phyloP scores from a whole-genome alignment of 2,888 invertebrate species.

The Erebia ligea region DNA sequence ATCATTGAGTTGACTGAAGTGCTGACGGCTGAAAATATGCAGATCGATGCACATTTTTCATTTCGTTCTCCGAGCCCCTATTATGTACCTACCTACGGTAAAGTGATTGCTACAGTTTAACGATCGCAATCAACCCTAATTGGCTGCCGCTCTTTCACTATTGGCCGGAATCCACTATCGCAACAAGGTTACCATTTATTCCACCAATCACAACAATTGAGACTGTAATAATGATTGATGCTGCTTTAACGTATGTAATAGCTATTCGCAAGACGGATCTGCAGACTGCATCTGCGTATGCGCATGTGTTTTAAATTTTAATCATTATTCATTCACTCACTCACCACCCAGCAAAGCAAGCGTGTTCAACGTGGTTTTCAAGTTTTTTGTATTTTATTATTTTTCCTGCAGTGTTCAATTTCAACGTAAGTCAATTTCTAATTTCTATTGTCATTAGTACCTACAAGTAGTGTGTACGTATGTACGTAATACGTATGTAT shows the following conservation, averaged over 20 bases:
- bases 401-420: not conserved
- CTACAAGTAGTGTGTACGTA: not conserved
- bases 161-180: no score
- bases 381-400: not conserved
- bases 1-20: not conserved
- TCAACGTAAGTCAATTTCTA: slow-evolving; percentile 1
- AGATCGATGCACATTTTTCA: not conserved
- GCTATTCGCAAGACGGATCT: not conserved
- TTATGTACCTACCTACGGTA: no score
- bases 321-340: slow-evolving; percentile 1
- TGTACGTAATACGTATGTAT: no score
- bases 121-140: no score
- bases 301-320: not conserved
- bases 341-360: not conserved
- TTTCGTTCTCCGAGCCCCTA: not conserved
- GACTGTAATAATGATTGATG: no score
- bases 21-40: no score
- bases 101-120: no score
- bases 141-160: no score
- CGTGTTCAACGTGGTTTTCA: not conserved
- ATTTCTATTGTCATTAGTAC: not conserved
- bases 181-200: no score
- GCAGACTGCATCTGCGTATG: no score
- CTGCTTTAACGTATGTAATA: no score
- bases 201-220: no score